Base-by-base conservation (phyloP, 92 coral and sea anemone genomes). In the Phymanthus crucifer region DNA sequence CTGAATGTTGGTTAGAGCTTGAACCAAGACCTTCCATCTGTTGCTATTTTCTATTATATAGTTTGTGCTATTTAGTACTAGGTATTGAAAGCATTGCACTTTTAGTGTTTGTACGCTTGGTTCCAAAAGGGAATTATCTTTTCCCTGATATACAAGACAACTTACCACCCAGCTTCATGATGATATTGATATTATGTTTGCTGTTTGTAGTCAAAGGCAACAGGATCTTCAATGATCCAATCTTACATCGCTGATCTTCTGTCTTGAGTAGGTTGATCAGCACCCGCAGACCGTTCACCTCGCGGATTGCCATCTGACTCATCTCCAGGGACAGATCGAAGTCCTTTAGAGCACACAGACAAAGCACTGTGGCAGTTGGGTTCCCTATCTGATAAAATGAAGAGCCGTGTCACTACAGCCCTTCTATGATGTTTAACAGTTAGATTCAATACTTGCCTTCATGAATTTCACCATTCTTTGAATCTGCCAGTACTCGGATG, bases 401-500 rank as follows among this genome's bases (percentile, higher is more conserved):
- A 40, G 71, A 56, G 7, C 16, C 1, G 40, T 5, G 11, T 71
- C 35, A 11, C 40, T 24, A 43, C 52, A 26, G 45, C 32, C 29
- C 13, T 71, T 24, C 43, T n/a, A n/a, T n/a, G n/a, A n/a, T n/a
- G n/a, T n/a, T n/a, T n/a, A n/a, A 10, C 48, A 43, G 48, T 43
- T 14, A 43, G 48, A 43, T 43, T 11, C 48, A 14, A 43, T 43
- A 43, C 64, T 54, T 84, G 92, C 98, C 94, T 90, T 92, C 40
- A 92, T 66, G 79, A 88, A 94, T 84, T 85, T 92, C 19, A 94
- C 83, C 46, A 94, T 87, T 58, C 92, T 87, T 77, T 94, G 98
- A 64, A 94, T 94, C 80, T 94, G 98, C 98, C 98, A 94, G 67
- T 80, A 94, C 70, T 94, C 98, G 2, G 98, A 90, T 8, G 98